These are phyloP conservation scores for Petrocephalus zakoni DNA, from an alignment of 2,113 vertebrate species.

Conservation along the genomic window DNA sequence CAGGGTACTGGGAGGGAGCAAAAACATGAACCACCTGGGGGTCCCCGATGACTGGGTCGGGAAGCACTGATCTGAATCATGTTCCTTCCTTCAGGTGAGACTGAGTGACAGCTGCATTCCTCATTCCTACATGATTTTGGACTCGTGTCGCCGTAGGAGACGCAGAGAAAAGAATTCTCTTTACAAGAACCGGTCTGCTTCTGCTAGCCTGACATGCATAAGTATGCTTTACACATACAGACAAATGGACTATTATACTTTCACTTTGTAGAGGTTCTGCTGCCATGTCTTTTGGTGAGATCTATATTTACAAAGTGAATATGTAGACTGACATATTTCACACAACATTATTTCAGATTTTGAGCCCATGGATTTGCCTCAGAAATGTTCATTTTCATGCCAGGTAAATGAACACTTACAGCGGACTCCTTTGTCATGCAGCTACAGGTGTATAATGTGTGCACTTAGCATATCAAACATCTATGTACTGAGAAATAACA, in stretches of 20 bases:
- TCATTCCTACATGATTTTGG: constrained; percentile 53
- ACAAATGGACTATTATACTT: background rate
- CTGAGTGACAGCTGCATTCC: constrained; percentile 46
- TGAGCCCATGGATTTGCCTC: constrained; percentile 60
- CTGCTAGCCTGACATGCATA: constrained; percentile 75
- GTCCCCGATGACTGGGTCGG: background rate
- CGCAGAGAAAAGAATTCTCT: constrained; percentile 33
- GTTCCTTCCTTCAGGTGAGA: constrained; percentile 55
- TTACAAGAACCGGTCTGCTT: constrained; percentile 65
- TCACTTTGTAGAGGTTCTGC: background rate
- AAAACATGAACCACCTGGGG: background rate
- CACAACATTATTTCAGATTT: constrained; percentile 62
- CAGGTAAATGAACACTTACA: constrained; percentile 46
- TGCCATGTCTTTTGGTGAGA: background rate
- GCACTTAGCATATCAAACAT: background rate
- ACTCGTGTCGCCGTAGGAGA: constrained; percentile 41
- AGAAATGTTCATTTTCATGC: constrained; percentile 49
- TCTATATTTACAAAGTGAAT: background rate
- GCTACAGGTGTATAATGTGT: background rate
- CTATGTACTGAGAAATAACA: background rate
- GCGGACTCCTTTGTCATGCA: background rate
- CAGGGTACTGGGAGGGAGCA: background rate
- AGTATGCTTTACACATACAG: constrained; percentile 60
- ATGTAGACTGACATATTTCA: constrained; percentile 3
- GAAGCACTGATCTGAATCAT: background rate